These are phyloP conservation scores for Tineola bisselliella DNA, from an alignment of 2,888 invertebrate genomes.

Conservation along the genomic window DNA sequence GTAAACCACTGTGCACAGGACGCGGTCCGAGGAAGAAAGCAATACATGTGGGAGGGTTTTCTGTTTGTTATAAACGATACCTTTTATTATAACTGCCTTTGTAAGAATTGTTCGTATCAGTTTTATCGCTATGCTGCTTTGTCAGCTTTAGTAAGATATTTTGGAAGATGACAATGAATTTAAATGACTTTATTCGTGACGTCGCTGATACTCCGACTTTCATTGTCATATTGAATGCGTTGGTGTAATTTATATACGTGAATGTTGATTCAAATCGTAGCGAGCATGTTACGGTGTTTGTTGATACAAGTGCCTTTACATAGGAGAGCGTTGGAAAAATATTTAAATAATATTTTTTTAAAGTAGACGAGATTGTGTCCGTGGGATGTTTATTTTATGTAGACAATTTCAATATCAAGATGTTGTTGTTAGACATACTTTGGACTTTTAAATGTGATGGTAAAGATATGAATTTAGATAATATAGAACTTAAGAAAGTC, in stretches of 20 bases:
- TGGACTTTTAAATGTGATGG: constrained; percentile 2
- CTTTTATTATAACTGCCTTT: constrained; percentile 52
- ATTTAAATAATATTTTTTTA: constrained; percentile 29
- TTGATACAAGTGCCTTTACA: constrained; percentile 49
- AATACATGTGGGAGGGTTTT: constrained; percentile 16
- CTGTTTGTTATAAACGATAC: constrained; percentile 42
- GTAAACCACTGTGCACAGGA: constrained; percentile 11
- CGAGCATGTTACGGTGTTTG: constrained; percentile 20
- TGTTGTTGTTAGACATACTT: constrained; percentile 7
- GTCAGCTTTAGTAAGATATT: constrained; percentile 32
- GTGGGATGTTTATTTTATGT: constrained; percentile 11
- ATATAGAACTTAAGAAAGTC: neutral
- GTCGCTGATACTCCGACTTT: constrained; percentile 31
- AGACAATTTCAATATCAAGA: neutral
- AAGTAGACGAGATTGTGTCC: constrained; percentile 1
- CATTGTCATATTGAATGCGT: constrained; percentile 28
- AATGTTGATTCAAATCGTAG: constrained; percentile 2
- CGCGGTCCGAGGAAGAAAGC: neutral
- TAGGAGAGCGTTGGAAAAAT: constrained; percentile 30
- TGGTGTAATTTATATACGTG: constrained; percentile 38
- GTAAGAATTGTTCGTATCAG: constrained; percentile 46
- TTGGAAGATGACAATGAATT: constrained; percentile 54
- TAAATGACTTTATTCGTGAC: constrained; percentile 58
- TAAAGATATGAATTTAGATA: constrained; percentile 11
- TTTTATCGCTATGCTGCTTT: constrained; percentile 45